These are phyloP conservation scores for Serinus canaria DNA, from an alignment of 2,113 vertebrate genomes.

Conservation along the genomic window DNA sequence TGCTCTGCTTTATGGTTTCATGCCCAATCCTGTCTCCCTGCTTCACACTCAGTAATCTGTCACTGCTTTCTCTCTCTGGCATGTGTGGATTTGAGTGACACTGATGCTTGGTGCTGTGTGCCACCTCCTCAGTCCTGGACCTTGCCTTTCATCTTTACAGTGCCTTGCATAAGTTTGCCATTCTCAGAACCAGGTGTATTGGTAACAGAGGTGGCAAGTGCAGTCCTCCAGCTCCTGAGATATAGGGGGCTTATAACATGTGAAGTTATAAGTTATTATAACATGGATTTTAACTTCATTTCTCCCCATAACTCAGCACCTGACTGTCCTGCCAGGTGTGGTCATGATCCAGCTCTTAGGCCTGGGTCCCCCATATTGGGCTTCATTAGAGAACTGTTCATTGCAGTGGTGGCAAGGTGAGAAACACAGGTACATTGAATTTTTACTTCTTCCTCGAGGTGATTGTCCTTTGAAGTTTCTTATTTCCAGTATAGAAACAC, in stretches of 20 bases:
- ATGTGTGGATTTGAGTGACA: background rate
- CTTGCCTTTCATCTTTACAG: background rate
- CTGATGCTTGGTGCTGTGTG: background rate
- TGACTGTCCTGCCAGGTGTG: background rate
- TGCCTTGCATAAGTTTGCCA: background rate
- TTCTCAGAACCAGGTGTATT: background rate
- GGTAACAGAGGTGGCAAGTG: background rate
- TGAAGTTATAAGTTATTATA: too few relatives aligned
- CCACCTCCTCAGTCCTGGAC: background rate
- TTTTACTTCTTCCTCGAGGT: background rate
- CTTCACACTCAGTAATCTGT: background rate
- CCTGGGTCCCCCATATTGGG: background rate
- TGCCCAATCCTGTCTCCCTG: background rate
- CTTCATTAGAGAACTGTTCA: background rate
- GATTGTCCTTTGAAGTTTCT: background rate
- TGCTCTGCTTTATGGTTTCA: conserved; percentile 24
- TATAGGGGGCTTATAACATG: background rate
- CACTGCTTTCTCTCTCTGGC: background rate
- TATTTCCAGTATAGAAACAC: background rate
- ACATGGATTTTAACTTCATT: background rate
- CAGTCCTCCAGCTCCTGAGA: background rate
- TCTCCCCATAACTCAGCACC: background rate
- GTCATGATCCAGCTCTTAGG: background rate
- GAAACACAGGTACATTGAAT: background rate
- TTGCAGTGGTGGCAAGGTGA: background rate